Base-by-base conservation (phyloP, 2,888 invertebrate genomes). In the Ernsta delagoae region DNA sequence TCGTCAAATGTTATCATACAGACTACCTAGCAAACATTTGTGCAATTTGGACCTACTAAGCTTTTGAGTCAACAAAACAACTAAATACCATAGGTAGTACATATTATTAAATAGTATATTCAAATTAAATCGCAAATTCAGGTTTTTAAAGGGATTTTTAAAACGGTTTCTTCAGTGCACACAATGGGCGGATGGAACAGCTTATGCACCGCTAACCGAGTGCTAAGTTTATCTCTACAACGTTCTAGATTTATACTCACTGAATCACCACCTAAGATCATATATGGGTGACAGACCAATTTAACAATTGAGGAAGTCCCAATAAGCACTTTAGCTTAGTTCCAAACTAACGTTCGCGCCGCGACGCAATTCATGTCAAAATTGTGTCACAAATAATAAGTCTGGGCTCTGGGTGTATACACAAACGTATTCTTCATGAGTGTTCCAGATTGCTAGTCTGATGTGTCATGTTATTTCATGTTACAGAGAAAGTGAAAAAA, bases 221-320 rank as follows among this genome's bases (percentile, higher is more conserved):
- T 61, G 43, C 65, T 57, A 71, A 72, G 50, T 70, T 70, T 63
- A 43, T 56, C 67, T 68, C 68, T 63, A 70, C 68, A 72, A 72
- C 75, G 80, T 78, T 83, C 82, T 82, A 83, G 79, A 81, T 84
- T 78, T 78, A 79, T 75, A 76, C 75, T 76, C 79, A 73, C 75
- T 73, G 86, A 87, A 82, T 85, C 83, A 83, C 76, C 75, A 78
- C 70, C 79, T 74, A 83, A 82, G 82, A 83, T 79, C 77, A 79
- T 80, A 84, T 83, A 84, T 86, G 83, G 85, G 87, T 85, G 88
- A 87, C 87, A 82, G 79, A 72, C 80, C 87, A 89, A 88, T 89
- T 88, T 85, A 86, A 74, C 85, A 87, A 89, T 89, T 89, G 88
- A 89, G 88, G 88, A 89, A 88, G 88, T 83, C 75, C 79, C 84